Evolutionary conservation across 2,797 vertebrate species (phyloP), one percentile per base, ranked within the genome.

Genomic region (Parotocinclus haroldoi): DNA sequence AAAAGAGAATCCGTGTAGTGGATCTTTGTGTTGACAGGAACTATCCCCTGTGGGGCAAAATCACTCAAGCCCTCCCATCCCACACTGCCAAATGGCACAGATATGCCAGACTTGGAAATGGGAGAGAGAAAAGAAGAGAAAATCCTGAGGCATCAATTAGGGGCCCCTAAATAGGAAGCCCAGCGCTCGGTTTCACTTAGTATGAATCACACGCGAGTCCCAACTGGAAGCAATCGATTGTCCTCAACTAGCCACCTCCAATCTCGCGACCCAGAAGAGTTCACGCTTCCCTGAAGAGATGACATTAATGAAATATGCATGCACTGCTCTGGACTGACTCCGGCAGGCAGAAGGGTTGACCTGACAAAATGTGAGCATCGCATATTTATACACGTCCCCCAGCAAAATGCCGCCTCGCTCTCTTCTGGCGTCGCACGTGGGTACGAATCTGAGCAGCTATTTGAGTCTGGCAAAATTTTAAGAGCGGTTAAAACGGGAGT

Each of bases 1-100:
- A 84, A 89, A 88, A 87, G 79, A 85, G 79, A 84, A 85, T 83
- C 83, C 86, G 81, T 87, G 86, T 85, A 82, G 84, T 85, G 84
- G 84, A 84, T 84, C 80, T 87, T 84, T 76, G 83, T 76, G 80
- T 85, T 74, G 79, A 42, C 40, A 42, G 85, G 83, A 52, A 19
- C 37, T 27, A 18, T 73, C 76, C 76, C 80, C 87, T 82, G 80
- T 63, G 42, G 85, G 45, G 85, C 74, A 27, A 27, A 27, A 27
- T 27, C 27, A 27, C 27, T 27, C 27, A 27, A 27, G 5, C 27
- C 27, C 27, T 27, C 27, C 27, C 27, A 27, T 51, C 75, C 39
- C 5, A 19, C 4, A 11, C 8, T 65, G 72, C 78, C 77, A 53
- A 39, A 54, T 1, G 5, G 39, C 39, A 53, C 61, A n/a, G 52